Base-by-base conservation (phyloP, 2,797 vertebrate species). In the Cossypha polioptera region DNA sequence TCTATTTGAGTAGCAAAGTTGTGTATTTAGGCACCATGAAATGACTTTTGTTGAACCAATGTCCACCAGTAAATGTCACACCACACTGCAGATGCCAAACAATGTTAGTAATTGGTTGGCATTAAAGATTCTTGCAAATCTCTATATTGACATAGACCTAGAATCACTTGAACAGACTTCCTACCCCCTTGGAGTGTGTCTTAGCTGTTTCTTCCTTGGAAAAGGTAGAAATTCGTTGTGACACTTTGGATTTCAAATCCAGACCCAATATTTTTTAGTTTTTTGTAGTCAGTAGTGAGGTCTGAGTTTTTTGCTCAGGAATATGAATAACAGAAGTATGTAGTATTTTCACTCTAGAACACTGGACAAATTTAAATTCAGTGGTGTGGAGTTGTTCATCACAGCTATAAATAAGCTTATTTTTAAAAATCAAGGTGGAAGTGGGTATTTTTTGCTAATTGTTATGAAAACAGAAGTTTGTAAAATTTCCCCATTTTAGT, bases 371-470 rank as follows among this genome's bases (percentile, higher is more conserved):
- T 4, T 68, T 21, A 58, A 54, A 38, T 10, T 74, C 4, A 13
- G 13, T 69, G 9, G 3, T 73, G 36, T 79, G 55, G 33, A 51
- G 28, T 29, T 63, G 12, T 36, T 93, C 5, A 51, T 58, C 3
- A 3, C 12, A 62, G 28, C 9, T 51, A 29, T 47, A 55, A 90
- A 69, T 14, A 11, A 86, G 2, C 0, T 59, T 7, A 21, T 67
- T 79, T 25, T 82, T 45, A 40, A 89, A 87, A 88, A 25, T 16
- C 0, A 24, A 59, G 7, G 28, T 4, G 29, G 9, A 77, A 43
- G 0, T 29, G 9, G 1, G 0, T 5, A 0, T 5, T 33, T 33
- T 25, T 53, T 59, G 25, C 33, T 62, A 73, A 45, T 66, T 55
- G n/a, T 9, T 65, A 11, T 42, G 38, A 65, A 92, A 92, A 36